phyloP scores from a whole-genome alignment of 1,140 invertebrate genomes.

The Aleiodes sp. region DNA sequence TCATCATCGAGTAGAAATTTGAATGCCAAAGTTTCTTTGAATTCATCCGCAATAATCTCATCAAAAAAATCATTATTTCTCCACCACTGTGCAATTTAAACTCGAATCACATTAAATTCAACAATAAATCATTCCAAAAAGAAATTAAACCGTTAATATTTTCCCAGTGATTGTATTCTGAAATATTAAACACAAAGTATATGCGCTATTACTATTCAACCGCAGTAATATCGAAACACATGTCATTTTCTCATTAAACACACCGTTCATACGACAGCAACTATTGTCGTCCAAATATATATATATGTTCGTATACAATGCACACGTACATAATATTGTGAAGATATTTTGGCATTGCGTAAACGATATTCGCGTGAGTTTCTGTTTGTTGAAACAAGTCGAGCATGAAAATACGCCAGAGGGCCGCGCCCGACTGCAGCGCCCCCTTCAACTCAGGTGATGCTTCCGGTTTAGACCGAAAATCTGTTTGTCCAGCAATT shows the following conservation, averaged over 20 bases:
- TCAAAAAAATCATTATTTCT: too few species aligned
- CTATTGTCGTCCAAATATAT: too few species aligned
- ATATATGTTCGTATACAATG: constrained; percentile 13
- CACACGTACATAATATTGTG: not conserved
- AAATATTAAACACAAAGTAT: too few species aligned
- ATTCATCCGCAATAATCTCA: too few species aligned
- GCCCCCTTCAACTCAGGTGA: constrained; percentile 21
- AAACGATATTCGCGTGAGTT: not conserved
- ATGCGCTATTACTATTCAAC: not conserved
- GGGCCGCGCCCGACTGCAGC: constrained; percentile 21
- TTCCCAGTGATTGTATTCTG: too few species aligned
- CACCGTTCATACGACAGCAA: constrained; percentile 11
- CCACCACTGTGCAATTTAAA: too few species aligned
- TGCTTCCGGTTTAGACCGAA: constrained; percentile 30
- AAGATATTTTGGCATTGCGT: not conserved
- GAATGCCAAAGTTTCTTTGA: too few species aligned
- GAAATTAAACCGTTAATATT: too few species aligned
- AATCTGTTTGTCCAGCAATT: too few species aligned
- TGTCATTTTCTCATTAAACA: constrained; percentile 16
- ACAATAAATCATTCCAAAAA: too few species aligned
- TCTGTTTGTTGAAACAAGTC: not conserved
- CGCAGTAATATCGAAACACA: not conserved
- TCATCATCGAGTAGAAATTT: too few species aligned
- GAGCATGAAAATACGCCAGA: constrained; percentile 27
- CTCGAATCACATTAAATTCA: too few species aligned